Evolutionary conservation across 2,888 invertebrate species (phyloP), one percentile per base, ranked within the genome.

Genomic region (Selenia dentaria): DNA sequence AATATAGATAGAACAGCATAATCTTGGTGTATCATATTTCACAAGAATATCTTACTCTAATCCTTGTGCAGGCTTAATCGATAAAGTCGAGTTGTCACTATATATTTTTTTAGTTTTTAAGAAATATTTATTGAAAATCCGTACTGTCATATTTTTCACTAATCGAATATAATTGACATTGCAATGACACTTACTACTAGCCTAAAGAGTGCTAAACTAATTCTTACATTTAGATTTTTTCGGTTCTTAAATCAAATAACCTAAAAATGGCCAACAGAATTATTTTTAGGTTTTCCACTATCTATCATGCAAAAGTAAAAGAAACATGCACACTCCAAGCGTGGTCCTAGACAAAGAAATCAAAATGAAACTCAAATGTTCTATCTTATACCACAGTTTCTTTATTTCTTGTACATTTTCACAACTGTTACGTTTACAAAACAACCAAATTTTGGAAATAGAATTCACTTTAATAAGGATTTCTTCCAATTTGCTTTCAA

Each of bases 81-180:
- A 43, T 27, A 60, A 64, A 54, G 54, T 63, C 60, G 62, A 73
- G 67, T 62, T 57, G 59, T 68, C 62, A 57, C 67, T 75, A 69
- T 63, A 63, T 64, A 22, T 69, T 64, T 61, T 53, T 57, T 70
- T 68, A 60, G 61, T 54, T 62, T 67, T 72, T 70, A 75, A 71
- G 72, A 69, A 78, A 74, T 70, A 66, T 78, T 79, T 83, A 76
- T 87, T 85, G 83, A 87, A 87, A 87, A 83, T 77, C 74, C 82
- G 60, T 83, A 80, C 78, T 74, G 82, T 75, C 77, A 76, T 76
- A 75, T 71, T 76, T 75, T 74, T 66, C 75, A 80, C 89, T 90
- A 90, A 81, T 88, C 82, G 79, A 85, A 90, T 89, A 90, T 90
- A 90, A 90, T 90, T 90, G 89, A 90, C 89, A 83, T 87, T 78